Conservation (phyloP, 2,113 vertebrate species). For the Tupaia chinensis region DNA sequence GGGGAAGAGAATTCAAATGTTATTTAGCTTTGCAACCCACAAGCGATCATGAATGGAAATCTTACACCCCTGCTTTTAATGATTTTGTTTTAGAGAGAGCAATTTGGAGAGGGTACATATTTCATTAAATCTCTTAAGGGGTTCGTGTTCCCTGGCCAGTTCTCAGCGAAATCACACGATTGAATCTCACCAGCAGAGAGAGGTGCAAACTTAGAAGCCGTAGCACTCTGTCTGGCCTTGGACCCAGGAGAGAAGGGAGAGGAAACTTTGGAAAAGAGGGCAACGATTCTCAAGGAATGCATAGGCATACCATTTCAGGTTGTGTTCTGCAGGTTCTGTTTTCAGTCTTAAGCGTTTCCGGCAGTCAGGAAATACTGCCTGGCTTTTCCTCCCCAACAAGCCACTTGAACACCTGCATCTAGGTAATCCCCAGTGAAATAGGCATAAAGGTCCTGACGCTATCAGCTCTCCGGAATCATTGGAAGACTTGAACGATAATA, state of each 20-base stretch:
- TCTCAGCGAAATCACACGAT: slow-evolving; percentile 45
- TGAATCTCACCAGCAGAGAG: slow-evolving; percentile 46
- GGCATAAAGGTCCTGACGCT: slow-evolving; percentile 41
- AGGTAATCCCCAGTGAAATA: slow-evolving; percentile 53
- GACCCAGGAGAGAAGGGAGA: background rate
- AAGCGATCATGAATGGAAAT: background rate
- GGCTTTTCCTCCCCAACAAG: slow-evolving; percentile 22
- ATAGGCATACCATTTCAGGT: background rate
- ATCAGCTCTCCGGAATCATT: slow-evolving; percentile 33
- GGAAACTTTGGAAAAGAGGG: slow-evolving; percentile 36
- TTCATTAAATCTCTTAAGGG: slow-evolving; percentile 35
- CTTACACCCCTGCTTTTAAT: slow-evolving; percentile 32
- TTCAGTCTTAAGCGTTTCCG: background rate
- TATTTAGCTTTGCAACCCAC: background rate
- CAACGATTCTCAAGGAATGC: slow-evolving; percentile 57
- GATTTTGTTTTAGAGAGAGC: slow-evolving; percentile 57
- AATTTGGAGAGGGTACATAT: background rate
- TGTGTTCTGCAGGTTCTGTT: slow-evolving; percentile 23
- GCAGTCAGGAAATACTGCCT: slow-evolving; percentile 33
- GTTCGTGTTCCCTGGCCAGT: background rate
- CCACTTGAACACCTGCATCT: slow-evolving; percentile 22
- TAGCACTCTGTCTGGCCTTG: background rate
- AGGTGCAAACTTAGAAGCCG: slow-evolving; percentile 36
- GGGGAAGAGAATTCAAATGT: background rate
- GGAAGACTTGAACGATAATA: slow-evolving; percentile 55